These are phyloP conservation scores for Erythrocercus mccallii DNA, from an alignment of 2,113 vertebrate species.

Conservation along the genomic window DNA sequence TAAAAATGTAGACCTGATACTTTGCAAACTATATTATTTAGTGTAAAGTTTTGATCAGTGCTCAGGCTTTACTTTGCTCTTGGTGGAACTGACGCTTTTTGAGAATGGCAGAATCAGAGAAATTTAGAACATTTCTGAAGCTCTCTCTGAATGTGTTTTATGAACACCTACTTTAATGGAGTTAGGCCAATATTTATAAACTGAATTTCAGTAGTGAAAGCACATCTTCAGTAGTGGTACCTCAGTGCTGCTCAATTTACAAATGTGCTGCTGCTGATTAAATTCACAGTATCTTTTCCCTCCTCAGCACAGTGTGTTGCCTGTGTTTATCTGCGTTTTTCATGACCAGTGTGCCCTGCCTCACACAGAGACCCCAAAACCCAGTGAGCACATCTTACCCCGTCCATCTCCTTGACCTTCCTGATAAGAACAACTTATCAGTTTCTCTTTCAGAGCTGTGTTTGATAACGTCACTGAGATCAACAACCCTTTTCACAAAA, in stretches of 20 bases:
- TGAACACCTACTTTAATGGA: constrained; percentile 17
- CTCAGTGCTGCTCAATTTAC: not conserved
- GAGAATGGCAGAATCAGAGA: not conserved
- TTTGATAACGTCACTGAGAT: not conserved
- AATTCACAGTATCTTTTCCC: not conserved
- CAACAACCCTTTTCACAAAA: not conserved
- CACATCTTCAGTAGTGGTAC: not conserved
- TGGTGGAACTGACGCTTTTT: not conserved
- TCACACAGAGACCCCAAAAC: fast-evolving
- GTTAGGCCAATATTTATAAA: constrained; percentile 4
- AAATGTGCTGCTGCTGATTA: not conserved
- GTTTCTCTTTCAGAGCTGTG: not conserved
- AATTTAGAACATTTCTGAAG: not conserved
- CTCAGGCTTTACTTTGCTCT: not conserved
- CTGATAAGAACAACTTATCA: not conserved
- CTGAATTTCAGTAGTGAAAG: not conserved
- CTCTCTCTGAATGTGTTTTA: not conserved
- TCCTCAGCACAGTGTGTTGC: not conserved
- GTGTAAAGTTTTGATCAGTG: not conserved
- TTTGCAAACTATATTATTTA: not conserved
- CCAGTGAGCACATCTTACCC: not conserved
- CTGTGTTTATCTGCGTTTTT: not conserved
- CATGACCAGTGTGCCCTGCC: not conserved
- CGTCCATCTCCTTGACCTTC: not conserved
- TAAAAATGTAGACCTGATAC: not conserved